Base-by-base conservation (phyloP, 2,113 vertebrate species). In the Gasterosteus aculeatus region DNA sequence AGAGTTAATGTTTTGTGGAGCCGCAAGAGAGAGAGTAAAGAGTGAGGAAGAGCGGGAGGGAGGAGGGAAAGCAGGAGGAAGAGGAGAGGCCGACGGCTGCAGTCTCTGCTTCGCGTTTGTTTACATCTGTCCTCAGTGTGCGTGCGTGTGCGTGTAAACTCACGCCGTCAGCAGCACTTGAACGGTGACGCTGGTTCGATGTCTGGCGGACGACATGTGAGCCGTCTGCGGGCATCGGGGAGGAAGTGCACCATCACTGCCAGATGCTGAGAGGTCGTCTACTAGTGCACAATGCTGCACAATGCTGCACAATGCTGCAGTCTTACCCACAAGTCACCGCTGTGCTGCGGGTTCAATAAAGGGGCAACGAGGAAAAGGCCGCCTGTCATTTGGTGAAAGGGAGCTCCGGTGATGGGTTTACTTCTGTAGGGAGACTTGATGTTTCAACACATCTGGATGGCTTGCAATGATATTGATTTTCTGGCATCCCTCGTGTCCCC, bases 101-200 rank as follows among this genome's bases (percentile, higher is more conserved):
- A 75, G 78, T 73, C 59, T 74, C 8, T 26, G 73, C 85, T 65
- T 87, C 31, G 57, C 81, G 64, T 85, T 84, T 87, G 87, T 89
- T 87, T 87, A 87, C 87, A 70, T 77, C 74, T 78, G 11, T 62
- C 62, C 67, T 44, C 22, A n/a, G 73, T 38, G 66, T 71, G 70
- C 5, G 71, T 76, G 75, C 58, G 71, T 76, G 75, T 62, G 68
- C 46, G 68, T 51, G 19, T 33, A 26, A 2, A 29, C 53, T 51
- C 1, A 4, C 26, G 18, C 18, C 18, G 18, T 54, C 64, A 7
- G n/a, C 1, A 16, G 33, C 46, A 33, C 33, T 2, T 6, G 19
- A 18, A 63, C 38, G 0, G 42, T 56, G 56, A 31, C 15, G 26
- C 56, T 16, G 42, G 0, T 33, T 22, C 72, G 19, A 3, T 46